These are phyloP conservation scores for Chitala chitala DNA, from an alignment of 2,113 vertebrate genomes.

Conservation along the genomic window DNA sequence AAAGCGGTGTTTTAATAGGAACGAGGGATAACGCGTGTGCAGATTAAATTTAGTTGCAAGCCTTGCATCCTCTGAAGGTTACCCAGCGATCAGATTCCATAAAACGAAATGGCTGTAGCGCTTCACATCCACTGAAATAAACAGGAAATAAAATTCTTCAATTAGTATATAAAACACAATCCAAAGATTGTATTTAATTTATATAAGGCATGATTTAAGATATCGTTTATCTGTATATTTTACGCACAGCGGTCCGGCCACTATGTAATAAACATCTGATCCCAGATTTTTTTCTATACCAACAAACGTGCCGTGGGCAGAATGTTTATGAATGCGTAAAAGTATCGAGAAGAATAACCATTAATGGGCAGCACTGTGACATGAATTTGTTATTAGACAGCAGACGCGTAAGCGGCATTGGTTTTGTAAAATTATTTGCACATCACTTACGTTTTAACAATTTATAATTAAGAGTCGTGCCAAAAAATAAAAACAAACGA, in stretches of 20 bases:
- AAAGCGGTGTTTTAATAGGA: conserved; percentile 51
- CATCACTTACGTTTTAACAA: background rate
- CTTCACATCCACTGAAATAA: conserved; percentile 55
- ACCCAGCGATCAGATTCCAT: conserved; percentile 57
- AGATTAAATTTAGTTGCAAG: conserved; percentile 70
- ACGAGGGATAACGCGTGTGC: conserved; percentile 60
- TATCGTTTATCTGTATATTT: no score
- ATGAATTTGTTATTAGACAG: conserved; percentile 3
- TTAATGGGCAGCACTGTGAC: background rate
- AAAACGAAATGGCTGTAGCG: conserved; percentile 58
- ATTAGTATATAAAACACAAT: conserved; percentile 6
- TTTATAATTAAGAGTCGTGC: background rate
- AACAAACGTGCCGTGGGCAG: background rate
- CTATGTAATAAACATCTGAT: no score
- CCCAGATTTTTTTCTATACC: background rate
- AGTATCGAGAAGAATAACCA: background rate
- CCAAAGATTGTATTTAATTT: background rate
- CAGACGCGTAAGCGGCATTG: background rate
- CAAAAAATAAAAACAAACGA: conserved; percentile 40
- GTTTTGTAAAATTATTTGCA: background rate
- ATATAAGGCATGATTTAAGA: no score
- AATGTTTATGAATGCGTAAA: background rate
- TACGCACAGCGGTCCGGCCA: no score
- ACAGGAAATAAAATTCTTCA: conserved; percentile 26
- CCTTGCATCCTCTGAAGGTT: conserved; percentile 63